Conservation (phyloP, 2,888 invertebrate genomes). For the Drosophila antonietae region DNA sequence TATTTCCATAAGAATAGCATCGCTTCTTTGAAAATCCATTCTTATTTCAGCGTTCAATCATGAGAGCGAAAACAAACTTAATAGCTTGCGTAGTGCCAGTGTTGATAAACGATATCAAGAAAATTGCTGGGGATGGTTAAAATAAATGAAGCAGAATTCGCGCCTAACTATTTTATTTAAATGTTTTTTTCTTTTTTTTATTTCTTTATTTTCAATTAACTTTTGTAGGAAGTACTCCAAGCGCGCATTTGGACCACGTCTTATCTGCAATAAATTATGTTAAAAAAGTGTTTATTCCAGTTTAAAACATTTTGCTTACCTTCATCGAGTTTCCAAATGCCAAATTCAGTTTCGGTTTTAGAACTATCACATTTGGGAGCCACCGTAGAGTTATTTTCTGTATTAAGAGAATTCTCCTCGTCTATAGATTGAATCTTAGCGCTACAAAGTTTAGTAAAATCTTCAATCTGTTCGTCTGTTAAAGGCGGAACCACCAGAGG, state of each 20-base stretch:
- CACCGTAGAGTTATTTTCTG: not conserved
- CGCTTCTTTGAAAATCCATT: conserved; percentile 85
- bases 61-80: not conserved
- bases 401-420: not conserved
- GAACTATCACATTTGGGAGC: not conserved
- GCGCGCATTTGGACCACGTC: conserved; percentile 79
- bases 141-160: conserved; percentile 10
- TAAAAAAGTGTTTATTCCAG: not conserved
- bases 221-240: conserved; percentile 75
- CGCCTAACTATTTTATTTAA: conserved; percentile 1
- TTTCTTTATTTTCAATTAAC: not conserved
- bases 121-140: not conserved
- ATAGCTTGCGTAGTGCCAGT: conserved; percentile 13
- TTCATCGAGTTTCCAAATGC: conserved; percentile 77
- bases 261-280: conserved; percentile 57
- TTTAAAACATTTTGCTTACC: conserved; percentile 48
- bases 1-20: conserved; percentile 88
- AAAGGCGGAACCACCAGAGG: conserved; percentile 75
- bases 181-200: not conserved
- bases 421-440: conserved; percentile 7
- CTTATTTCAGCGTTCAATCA: not conserved
- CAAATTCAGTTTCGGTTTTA: conserved; percentile 35
- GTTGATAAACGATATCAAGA: conserved; percentile 18
- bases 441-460: conserved; percentile 62
- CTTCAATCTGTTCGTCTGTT: conserved; percentile 45